Conservation (phyloP, 1,140 invertebrate genomes). For the Mamestra configurata region DNA sequence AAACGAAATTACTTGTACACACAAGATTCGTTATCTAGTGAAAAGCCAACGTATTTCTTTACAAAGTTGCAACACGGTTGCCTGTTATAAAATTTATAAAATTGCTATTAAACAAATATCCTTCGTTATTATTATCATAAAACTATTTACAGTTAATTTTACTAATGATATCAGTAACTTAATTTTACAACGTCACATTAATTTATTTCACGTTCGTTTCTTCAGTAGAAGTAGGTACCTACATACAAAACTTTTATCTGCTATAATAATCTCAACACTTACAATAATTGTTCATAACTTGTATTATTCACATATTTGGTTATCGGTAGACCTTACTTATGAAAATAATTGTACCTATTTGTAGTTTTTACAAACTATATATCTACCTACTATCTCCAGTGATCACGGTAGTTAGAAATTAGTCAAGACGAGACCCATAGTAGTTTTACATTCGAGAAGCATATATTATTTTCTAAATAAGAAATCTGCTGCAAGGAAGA, state of each 20-base stretch:
- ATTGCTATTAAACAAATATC: not conserved
- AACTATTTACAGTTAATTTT: conserved; percentile 2
- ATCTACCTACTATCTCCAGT: too few relatives aligned
- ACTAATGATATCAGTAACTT: not conserved
- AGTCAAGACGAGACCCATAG: too few relatives aligned
- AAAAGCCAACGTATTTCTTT: not conserved
- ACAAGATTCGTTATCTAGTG: conserved; percentile 1
- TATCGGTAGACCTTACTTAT: not conserved
- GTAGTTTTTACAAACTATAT: too few relatives aligned
- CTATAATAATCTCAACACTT: conserved; percentile 19
- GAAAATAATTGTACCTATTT: too few relatives aligned
- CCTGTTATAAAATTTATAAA: not conserved
- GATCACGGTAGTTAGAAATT: too few relatives aligned
- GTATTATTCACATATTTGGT: not conserved
- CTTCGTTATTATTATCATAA: not conserved
- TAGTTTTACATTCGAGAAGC: too few relatives aligned
- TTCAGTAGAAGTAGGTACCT: not conserved
- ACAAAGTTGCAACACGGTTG: not conserved
- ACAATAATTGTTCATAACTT: not conserved
- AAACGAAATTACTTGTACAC: not conserved
- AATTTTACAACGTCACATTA: not conserved
- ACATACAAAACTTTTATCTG: not conserved
- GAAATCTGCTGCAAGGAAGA: too few relatives aligned
- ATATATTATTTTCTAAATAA: too few relatives aligned
- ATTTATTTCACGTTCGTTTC: not conserved